Base-by-base conservation (phyloP, 2,888 invertebrate genomes). In the Acleris emargana region DNA sequence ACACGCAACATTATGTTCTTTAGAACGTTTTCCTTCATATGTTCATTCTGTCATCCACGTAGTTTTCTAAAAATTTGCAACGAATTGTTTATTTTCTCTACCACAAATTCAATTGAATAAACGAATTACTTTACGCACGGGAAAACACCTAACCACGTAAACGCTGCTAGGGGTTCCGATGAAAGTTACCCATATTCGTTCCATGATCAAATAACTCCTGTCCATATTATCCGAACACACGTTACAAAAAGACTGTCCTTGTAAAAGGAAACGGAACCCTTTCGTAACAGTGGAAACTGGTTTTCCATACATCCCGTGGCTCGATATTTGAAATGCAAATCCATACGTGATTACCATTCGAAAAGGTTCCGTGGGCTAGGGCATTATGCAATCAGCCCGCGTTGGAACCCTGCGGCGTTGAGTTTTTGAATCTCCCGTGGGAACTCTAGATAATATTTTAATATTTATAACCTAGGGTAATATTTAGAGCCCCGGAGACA, bases 301-400 rank as follows among this genome's bases (percentile, higher is more conserved):
- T 58, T 58, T 58, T 25, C 32, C 58, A 58, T 58, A 49, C 58
- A 49, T 58, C 58, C 55, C 57, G 57, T 54, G 54, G 38, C 55
- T 54, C 13, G 47, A 20, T 49, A 58, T 58, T 58, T 49, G 58
- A 58, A 58, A 58, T 58, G 58, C 58, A 58, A 58, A 58, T 58
- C 49, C 49, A 42, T 11, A 22, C 55, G 22, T 55, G 43, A 57
- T 57, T 57, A 57, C n/a, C 43, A 57, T 57, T 45, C 45, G 43
- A 42, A 25, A 57, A 57, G 49, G 57, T 57, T 45, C 45, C 45
- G 45, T 57, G 57, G 20, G 42, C 55, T 22, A 43, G 22, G 6
- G 22, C 43, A 42, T 54, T 54, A 54, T 18, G 54, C 42, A 54
- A 57, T 18, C 42, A 16, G n/a, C 16, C 22, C 43, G 55, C 20